Percentiles rank a stretch among this genome's conserved stretches.
phyloP scores from a whole-genome alignment of 2,888 invertebrate species.

The Eledona agricola region DNA sequence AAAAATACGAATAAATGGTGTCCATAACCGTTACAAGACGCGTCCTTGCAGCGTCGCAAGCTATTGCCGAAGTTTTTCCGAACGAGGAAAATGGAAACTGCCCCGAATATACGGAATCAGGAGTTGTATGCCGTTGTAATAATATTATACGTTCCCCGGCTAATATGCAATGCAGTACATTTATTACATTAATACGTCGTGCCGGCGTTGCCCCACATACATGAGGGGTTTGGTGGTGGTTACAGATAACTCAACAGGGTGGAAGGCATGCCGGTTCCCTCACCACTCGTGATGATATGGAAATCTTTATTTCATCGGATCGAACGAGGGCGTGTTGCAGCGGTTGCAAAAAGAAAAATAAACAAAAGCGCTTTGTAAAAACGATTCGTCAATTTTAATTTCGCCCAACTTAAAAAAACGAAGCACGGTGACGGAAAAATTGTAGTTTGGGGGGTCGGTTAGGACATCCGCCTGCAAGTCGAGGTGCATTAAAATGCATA shows the following conservation, averaged over 20 bases:
- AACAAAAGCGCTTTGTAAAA: background rate
- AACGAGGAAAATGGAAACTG: constrained; percentile 8
- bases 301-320: constrained; percentile 41
- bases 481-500: no score
- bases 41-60: constrained; percentile 47
- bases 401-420: background rate
- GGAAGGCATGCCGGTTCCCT: constrained; percentile 37
- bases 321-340: constrained; percentile 3
- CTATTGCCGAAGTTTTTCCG: constrained; percentile 34
- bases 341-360: background rate
- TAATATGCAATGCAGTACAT: constrained; percentile 58
- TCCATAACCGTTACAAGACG: constrained; percentile 59
- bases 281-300: constrained; percentile 40
- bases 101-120: constrained; percentile 8
- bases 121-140: constrained; percentile 33
- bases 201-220: constrained; percentile 50
- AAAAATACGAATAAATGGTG: constrained; percentile 61
- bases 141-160: constrained; percentile 49
- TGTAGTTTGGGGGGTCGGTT: no score
- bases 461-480: no score
- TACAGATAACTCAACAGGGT: constrained; percentile 49
- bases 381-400: background rate
- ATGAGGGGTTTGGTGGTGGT: constrained; percentile 46
- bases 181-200: constrained; percentile 57
- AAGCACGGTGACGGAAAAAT: background rate